phyloP scores from a whole-genome alignment of 2,113 vertebrate species.

The Bufo gargarizans region DNA sequence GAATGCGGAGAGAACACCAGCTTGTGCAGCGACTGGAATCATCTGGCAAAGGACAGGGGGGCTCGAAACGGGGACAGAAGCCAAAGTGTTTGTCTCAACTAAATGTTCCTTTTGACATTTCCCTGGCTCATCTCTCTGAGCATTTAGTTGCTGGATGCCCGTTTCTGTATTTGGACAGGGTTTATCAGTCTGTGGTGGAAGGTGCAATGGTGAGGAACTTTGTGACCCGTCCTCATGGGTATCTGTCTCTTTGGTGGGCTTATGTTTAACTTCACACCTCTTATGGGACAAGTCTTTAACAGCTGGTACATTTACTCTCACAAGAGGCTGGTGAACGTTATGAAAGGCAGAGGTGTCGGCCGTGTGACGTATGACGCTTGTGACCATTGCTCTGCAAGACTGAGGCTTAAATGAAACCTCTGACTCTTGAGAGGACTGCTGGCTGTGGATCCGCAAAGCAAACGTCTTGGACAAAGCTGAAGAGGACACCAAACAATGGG shows the following conservation, averaged over 20 bases:
- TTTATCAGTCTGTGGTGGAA: background rate
- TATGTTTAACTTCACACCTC: slow-evolving; percentile 50
- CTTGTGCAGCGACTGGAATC: slow-evolving; percentile 80
- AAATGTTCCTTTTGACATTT: slow-evolving; percentile 67
- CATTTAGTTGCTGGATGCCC: slow-evolving; percentile 57
- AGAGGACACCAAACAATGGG: slow-evolving; percentile 62
- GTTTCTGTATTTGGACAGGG: slow-evolving; percentile 18
- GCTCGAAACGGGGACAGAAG: slow-evolving; percentile 71
- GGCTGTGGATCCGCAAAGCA: slow-evolving; percentile 58
- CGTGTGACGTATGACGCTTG: slow-evolving; percentile 88
- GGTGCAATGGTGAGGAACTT: slow-evolving; percentile 39
- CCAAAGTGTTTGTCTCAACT: slow-evolving; percentile 67
- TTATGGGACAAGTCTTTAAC: slow-evolving; percentile 22
- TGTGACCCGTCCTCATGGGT: slow-evolving; percentile 21
- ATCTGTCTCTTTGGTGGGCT: slow-evolving; percentile 48
- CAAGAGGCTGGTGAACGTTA: slow-evolving; percentile 66
- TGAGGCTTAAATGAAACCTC: slow-evolving; percentile 2
- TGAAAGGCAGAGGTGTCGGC: slow-evolving; percentile 73
- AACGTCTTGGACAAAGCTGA: slow-evolving; percentile 50
- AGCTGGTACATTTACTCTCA: slow-evolving; percentile 29
- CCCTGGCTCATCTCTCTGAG: slow-evolving; percentile 64
- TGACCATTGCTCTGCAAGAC: slow-evolving; percentile 79
- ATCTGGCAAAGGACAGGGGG: slow-evolving; percentile 89
- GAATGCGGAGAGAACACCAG: slow-evolving; percentile 82
- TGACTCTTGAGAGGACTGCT: slow-evolving; percentile 59